Conservation (phyloP, 2,888 invertebrate species). For the Callosobruchus maculatus region DNA sequence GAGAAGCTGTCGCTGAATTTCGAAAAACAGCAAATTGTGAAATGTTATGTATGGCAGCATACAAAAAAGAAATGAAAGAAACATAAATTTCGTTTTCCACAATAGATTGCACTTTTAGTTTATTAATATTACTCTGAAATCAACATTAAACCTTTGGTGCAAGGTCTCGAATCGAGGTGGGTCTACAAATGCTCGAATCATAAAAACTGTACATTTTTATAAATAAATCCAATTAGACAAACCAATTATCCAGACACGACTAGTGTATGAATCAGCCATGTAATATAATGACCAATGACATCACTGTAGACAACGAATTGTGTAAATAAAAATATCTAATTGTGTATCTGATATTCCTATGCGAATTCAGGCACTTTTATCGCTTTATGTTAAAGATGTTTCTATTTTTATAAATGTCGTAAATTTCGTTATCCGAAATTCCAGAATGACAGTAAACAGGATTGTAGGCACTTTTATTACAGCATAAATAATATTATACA, state of each 20-base stretch:
- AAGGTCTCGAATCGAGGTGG: too few relatives aligned
- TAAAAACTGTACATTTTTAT: neutral
- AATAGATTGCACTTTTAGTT: too few relatives aligned
- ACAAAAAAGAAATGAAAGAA: too few relatives aligned
- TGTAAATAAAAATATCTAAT: neutral
- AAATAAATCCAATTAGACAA: neutral
- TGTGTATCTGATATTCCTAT: neutral
- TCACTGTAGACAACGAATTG: neutral
- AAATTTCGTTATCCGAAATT: neutral
- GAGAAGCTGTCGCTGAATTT: too few relatives aligned
- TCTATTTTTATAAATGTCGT: neutral
- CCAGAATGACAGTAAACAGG: neutral
- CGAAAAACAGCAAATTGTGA: too few relatives aligned
- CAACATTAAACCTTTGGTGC: too few relatives aligned
- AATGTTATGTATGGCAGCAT: too few relatives aligned
- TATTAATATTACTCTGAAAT: too few relatives aligned
- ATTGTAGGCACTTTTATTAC: neutral
- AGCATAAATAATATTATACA: neutral
- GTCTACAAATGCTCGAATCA: too few relatives aligned
- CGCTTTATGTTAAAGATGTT: neutral
- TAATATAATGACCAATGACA: neutral
- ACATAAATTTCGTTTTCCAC: too few relatives aligned
- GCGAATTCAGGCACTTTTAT: neutral
- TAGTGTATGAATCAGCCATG: neutral
- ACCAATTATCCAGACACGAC: neutral